Percentiles rank a stretch among this genome's conserved stretches.
Evolutionary conservation across 2,888 invertebrate genomes (phyloP).

Genomic region (Noctua janthe): DNA sequence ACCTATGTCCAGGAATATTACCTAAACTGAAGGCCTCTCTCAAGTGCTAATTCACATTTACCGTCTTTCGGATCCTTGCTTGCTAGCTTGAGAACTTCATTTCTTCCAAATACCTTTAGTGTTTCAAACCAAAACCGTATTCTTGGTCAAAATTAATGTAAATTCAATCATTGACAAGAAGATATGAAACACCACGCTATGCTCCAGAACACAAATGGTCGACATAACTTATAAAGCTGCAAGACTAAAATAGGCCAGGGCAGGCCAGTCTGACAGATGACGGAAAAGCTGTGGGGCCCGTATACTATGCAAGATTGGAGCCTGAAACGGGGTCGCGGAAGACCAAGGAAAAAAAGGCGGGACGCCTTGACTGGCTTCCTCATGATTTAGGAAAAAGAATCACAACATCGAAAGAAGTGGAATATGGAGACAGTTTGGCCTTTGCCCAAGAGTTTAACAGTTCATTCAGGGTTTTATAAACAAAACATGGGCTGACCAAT

Average conservation of each 20-base stretch:
- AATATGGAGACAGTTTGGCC: too few relatives aligned
- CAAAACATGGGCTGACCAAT: background rate
- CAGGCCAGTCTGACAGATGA: background rate
- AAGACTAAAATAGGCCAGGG: background rate
- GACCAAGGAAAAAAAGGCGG: background rate
- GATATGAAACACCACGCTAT: background rate
- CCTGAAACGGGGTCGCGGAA: background rate
- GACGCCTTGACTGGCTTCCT: background rate
- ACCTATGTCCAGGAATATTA: background rate
- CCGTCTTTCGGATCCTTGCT: too few relatives aligned
- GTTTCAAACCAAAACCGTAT: background rate
- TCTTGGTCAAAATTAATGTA: background rate
- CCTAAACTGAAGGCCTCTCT: background rate
- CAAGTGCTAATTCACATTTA: background rate
- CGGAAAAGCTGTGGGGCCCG: background rate
- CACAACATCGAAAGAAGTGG: background rate
- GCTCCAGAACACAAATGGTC: background rate
- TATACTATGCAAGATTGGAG: background rate
- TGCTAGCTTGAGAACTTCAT: background rate
- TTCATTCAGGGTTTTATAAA: background rate
- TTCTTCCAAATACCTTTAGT: background rate
- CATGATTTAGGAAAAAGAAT: background rate
- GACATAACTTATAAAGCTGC: background rate
- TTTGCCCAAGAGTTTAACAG: background rate
- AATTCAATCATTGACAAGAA: background rate